Base-by-base conservation (phyloP, 2,888 invertebrate genomes). In the Apodemia zela region DNA sequence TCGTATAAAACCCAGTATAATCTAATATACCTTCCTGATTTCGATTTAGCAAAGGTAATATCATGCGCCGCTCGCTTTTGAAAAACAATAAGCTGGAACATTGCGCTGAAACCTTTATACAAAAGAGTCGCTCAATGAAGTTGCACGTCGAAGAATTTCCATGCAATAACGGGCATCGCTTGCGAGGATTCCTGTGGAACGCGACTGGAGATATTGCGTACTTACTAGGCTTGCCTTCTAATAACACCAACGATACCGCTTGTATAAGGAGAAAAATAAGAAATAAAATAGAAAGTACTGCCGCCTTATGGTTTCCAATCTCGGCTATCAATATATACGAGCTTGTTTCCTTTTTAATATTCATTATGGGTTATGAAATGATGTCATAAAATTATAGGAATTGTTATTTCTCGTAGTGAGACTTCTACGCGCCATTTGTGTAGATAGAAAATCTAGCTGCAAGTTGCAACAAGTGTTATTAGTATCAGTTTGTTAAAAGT, bases 111-210 rank as follows among this genome's bases (percentile, higher is more conserved):
- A 83, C 84, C 87, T 87, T 86, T 89, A 87, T 83, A 87, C 85
- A 84, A 86, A 87, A 86, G 79, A 83, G 84, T 81, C 81, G 79
- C 82, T 83, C 86, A 85, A 89, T 90, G 89, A 85, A 90, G 86
- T 89, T 89, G 90, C 88, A 89, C 86, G 83, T 81, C 82, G 79
- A 86, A 84, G 88, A 85, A 89, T 90, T 87, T 89, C 89, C 89
- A 89, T 91, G 90, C 90, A 89, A 90, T 90, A 89, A 90, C 85
- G 82, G 75, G 75, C 80, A 79, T 75, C 76, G 81, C 77, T 75
- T 81, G 72, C 78, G 76, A 80, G 80, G 82, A 84, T 84, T 85
- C 87, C 81, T 80, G 77, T 75, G 75, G 80, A 80, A 54, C 54
- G 78, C 77, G 80, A 73, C 76, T 80, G 80, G 79, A 84, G 88